A percentile compares a stretch with the other conserved stretches of the same genome.
These are phyloP conservation scores for Anguilla rostrata DNA, from an alignment of 2,113 vertebrate genomes.

Conservation along the genomic window DNA sequence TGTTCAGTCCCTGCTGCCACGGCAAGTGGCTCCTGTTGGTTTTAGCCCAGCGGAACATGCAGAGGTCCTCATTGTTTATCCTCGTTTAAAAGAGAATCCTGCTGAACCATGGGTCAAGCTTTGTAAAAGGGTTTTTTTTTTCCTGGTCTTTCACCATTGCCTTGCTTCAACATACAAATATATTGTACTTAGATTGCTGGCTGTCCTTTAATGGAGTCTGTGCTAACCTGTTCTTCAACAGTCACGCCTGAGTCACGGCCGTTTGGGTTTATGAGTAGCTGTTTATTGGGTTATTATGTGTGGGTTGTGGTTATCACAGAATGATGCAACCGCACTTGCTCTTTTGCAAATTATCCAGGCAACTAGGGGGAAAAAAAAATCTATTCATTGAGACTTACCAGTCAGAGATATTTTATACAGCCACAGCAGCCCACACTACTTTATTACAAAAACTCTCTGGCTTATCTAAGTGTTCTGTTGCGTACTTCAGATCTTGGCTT, in stretches of 20 bases:
- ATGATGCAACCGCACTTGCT: not conserved
- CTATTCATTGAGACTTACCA: not conserved
- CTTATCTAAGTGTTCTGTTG: too few species aligned
- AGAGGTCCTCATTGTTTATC: not conserved
- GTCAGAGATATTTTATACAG: too few species aligned
- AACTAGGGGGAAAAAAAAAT: not conserved
- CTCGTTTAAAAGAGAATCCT: not conserved
- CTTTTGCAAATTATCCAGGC: not conserved
- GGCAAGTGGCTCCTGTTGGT: not conserved
- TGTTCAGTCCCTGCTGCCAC: not conserved
- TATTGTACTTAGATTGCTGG: not conserved
- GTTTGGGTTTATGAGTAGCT: not conserved
- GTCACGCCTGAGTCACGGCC: not conserved
- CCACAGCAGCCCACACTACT: too few species aligned
- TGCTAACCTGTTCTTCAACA: not conserved
- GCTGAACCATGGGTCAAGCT: not conserved
- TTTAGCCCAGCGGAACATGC: not conserved
- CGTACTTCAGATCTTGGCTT: too few species aligned
- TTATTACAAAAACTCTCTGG: too few species aligned
- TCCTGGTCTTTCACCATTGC: not conserved
- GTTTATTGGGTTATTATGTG: not conserved
- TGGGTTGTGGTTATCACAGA: not conserved
- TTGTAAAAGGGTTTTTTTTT: not conserved
- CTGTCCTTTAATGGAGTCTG: not conserved
- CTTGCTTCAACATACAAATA: not conserved